These are phyloP conservation scores for Dyspetes luteomarginatus DNA, from an alignment of 2,888 invertebrate species.

Conservation along the genomic window DNA sequence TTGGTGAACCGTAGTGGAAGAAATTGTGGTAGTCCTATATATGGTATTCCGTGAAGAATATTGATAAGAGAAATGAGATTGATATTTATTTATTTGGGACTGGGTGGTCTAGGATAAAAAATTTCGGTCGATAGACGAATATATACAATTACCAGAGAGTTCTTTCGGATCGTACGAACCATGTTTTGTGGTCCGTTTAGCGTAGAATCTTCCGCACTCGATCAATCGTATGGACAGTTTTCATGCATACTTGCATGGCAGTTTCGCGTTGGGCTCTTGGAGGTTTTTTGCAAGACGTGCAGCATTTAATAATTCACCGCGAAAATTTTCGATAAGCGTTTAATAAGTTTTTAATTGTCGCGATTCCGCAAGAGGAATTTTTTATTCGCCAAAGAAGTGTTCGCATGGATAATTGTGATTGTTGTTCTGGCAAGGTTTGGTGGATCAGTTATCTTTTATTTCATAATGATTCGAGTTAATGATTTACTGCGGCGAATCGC, in stretches of 20 bases:
- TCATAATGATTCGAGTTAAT: too few relatives aligned
- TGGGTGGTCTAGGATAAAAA: neutral
- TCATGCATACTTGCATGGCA: neutral
- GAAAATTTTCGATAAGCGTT: too few relatives aligned
- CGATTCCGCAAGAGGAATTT: too few relatives aligned
- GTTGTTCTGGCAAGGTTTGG: too few relatives aligned
- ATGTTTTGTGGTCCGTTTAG: conserved; percentile 10
- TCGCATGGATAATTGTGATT: too few relatives aligned
- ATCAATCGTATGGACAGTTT: neutral
- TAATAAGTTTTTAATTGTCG: too few relatives aligned
- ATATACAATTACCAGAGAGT: conserved; percentile 20
- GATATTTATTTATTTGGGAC: neutral
- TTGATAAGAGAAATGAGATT: neutral
- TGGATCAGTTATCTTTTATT: too few relatives aligned
- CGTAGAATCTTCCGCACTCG: conserved; percentile 19
- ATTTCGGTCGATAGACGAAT: conserved; percentile 5
- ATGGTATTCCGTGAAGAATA: too few relatives aligned
- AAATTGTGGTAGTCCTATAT: too few relatives aligned
- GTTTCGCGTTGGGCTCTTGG: neutral
- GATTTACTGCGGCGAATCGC: too few relatives aligned
- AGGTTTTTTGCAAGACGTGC: neutral
- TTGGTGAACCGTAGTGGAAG: neutral
- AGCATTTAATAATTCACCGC: too few relatives aligned
- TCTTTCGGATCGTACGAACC: conserved; percentile 20
- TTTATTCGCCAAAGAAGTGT: too few relatives aligned